Evolutionary conservation across 2,113 vertebrate species (phyloP), one percentile per base, ranked within the genome.

Genomic region (Triplophysa tibetana): DNA sequence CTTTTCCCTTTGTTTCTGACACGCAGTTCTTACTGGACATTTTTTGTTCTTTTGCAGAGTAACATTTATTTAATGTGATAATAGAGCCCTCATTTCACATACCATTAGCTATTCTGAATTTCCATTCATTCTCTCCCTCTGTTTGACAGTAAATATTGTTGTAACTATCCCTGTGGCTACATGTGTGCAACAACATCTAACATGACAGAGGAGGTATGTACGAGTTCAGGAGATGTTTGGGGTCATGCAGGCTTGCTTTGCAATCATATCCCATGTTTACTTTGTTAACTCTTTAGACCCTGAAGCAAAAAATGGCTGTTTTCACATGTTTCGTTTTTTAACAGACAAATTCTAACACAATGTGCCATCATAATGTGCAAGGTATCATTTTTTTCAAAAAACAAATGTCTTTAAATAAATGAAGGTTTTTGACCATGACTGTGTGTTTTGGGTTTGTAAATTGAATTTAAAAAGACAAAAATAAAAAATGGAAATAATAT

Each of bases 201-300:
- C 10, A 54, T 54, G 26, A 50, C 48, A 33, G 29, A 26, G 62
- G 62, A 38, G 68, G 54, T 26, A 60, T 10, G 65, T 7, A 50
- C n/a, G 63, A 8, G 13, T 33, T 21, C 21, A 45, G 6, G 38
- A 21, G 56, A 60, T 38, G 29, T 3, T 56, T 52, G 16, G 38
- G 52, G 58, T 76, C 24, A 12, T 64, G 45, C n/a, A 33, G 26
- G 33, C 8, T 26, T 48, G 11, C n/a, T 19, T 6, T 24, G 38
- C 26, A 41, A 65, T 56, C 50, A 56, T 56, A 17, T 21, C 29
- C 21, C 9, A 58, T 10, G 65, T 75, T 81, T 70, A 21, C 56
- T 45, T 17, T 64, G 17, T 65, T 41, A 70, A 70, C 26, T 3
- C 26, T 29, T 29, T 29, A 29, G 26, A 29, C 2, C 26, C 26